Base-by-base conservation (phyloP, 2,888 invertebrate genomes). In the Pachliopta kotzebuea region DNA sequence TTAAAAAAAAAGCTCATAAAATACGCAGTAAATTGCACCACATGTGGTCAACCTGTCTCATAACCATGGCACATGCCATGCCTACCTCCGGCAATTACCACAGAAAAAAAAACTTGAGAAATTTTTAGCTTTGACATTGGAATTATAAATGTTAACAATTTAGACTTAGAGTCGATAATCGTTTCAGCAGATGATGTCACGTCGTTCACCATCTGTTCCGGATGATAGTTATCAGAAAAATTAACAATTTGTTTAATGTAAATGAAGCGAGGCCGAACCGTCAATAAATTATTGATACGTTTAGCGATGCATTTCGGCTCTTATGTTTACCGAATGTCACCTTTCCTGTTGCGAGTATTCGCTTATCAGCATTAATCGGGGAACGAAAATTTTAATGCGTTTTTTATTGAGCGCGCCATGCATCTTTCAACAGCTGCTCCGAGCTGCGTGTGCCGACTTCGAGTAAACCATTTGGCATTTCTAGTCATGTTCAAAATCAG, bases 231-330 rank as follows among this genome's bases (percentile, higher is more conserved):
- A 91, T 90, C 90, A 83, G 89, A 31, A 88, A 90, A 91, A 90
- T 91, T 90, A 90, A 91, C 90, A 91, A 91, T 91, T 91, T 91
- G 90, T 91, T 90, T 90, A 90, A 91, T 88, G 86, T 85, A 90
- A 91, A 91, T 90, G 87, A 88, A 84, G 81, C 83, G 86, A 84
- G 85, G 86, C 85, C 85, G 86, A 83, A 80, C 78, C 76, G 74
- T 83, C 85, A 82, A 87, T 90, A 91, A 90, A 86, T 90, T 90
- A 89, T 88, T 79, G 79, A 79, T 73, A 74, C 85, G 79, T 81
- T 88, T 84, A 87, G 84, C 86, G 83, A 84, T 81, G 81, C 79
- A 77, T 84, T 80, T 76, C 72, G 79, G 79, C 78, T 81, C 84
- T 88, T 84, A 85, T 88, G 87, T 82, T 80, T 76, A 83, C 86